Base-by-base conservation (phyloP, 2,113 vertebrate species). In the Pterocles gutturalis region DNA sequence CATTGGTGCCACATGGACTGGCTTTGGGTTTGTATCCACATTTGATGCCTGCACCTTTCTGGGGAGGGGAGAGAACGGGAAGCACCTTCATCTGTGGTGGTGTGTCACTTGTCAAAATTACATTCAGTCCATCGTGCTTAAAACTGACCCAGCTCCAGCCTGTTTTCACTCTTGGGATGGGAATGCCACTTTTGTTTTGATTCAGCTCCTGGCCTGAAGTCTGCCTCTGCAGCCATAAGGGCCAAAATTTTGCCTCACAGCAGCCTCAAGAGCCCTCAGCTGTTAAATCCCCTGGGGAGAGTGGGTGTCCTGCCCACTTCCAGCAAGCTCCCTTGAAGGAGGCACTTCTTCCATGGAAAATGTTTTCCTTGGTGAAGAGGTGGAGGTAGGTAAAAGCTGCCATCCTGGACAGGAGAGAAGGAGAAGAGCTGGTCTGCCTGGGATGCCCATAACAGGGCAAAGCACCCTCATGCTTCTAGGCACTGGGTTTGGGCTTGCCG, bases 151-250 rank as follows among this genome's bases (percentile, higher is more conserved):
- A 11, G 36, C 11, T 57, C 22, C 13, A 1, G 25, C 3, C 33
- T 73, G 33, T 1, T 45, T 26, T n/a, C 0, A 0, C 5, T 0
- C 48, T 76, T 0, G 2, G 84, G 33, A 2, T 60, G 48, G 13
- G 71, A 51, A 20, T 10, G 2, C 34, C 34, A 36, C 36, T 49
- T 24, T 61, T 1, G 0, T 55, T 58, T 46, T n/a, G 36, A 1
- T 66, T 62, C 48, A 16, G 48, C 24, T 72, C 48, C 28, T 33
- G 79, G 20, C 61, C 75, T 58, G 17, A 34, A n/a, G 24, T 19
- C 25, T 33, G 15, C 21, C 62, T 51, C 58, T 72, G 89, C n/a
- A 55, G 70, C 22, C 38, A 6, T 5, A 21, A 55, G 62, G 57
- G 58, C 36, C 31, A 16, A 65, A 22, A 17, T 41, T 58, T 58